These are phyloP conservation scores for Arothron firmamentum DNA, from an alignment of 2,113 vertebrate genomes.

Conservation along the genomic window DNA sequence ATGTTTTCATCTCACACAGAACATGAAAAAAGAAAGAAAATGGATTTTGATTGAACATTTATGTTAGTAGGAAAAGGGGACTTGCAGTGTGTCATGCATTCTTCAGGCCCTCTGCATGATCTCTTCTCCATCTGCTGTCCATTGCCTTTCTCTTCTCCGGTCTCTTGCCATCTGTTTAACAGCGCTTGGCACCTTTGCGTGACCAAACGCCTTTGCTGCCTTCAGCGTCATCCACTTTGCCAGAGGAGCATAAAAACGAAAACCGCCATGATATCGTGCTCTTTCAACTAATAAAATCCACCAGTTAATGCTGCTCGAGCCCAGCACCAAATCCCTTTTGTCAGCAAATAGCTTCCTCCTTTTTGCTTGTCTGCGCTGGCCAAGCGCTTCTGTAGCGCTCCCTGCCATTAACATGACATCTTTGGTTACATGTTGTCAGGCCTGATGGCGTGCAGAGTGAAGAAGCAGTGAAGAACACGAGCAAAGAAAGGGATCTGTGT, in stretches of 20 bases:
- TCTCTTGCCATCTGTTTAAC: conserved; percentile 72
- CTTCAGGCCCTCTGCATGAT: conserved; percentile 47
- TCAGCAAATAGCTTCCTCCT: conserved; percentile 71
- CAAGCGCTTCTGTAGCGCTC: conserved; percentile 53
- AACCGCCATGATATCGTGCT: conserved; percentile 65
- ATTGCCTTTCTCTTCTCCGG: conserved; percentile 64
- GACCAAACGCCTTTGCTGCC: conserved; percentile 61
- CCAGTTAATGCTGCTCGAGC: conserved; percentile 68
- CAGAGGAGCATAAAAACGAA: conserved; percentile 61
- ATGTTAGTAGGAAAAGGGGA: conserved; percentile 20
- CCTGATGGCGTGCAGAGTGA: conserved; percentile 42
- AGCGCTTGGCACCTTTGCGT: conserved; percentile 62
- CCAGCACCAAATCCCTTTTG: conserved; percentile 68
- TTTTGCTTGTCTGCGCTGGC: conserved; percentile 57
- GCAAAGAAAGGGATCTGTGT: conserved; percentile 31
- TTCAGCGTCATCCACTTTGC: conserved; percentile 59
- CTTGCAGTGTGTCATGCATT: conserved; percentile 37
- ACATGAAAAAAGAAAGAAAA: not conserved
- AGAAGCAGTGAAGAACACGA: conserved; percentile 16
- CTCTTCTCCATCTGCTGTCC: conserved; percentile 69
- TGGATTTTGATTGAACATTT: conserved; percentile 14
- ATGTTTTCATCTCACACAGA: not conserved
- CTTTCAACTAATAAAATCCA: conserved; percentile 70
- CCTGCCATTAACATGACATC: conserved; percentile 53
- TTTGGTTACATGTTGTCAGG: conserved; percentile 49